These are phyloP conservation scores for Mactromeris polynyma DNA, from an alignment of 2,888 invertebrate genomes.

Conservation along the genomic window DNA sequence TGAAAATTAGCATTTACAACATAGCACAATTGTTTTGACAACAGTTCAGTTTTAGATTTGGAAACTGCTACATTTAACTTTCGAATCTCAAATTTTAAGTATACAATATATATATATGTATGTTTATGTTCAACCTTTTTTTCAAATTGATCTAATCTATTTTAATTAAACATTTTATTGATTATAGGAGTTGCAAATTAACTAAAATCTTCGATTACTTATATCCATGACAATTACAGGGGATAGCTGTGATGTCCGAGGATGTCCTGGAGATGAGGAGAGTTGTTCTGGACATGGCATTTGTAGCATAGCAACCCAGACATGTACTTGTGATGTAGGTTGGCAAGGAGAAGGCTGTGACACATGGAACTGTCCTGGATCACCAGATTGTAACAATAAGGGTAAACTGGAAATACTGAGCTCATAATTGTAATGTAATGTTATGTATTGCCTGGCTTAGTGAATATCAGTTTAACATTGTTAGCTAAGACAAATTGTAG, in stretches of 20 bases:
- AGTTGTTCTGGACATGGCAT: conserved; percentile 76
- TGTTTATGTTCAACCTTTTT: background rate
- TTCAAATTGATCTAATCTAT: background rate
- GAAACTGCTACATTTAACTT: background rate
- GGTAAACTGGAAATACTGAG: conserved; percentile 57
- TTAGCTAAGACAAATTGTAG: background rate
- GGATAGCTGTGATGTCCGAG: conserved; percentile 67
- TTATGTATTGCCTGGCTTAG: background rate
- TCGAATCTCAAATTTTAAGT: background rate
- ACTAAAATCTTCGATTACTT: no score
- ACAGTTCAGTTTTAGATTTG: no score
- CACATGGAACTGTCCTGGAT: conserved; percentile 75
- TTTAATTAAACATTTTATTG: background rate
- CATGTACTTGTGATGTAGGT: conserved; percentile 74
- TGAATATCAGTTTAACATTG: background rate
- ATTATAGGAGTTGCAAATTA: background rate
- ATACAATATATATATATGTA: background rate
- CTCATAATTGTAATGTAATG: no score
- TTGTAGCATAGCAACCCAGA: conserved; percentile 74
- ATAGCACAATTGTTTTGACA: background rate
- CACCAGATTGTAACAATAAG: conserved; percentile 73
- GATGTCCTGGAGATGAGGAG: conserved; percentile 76
- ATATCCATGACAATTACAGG: conserved; percentile 61
- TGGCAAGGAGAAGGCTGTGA: conserved; percentile 78
- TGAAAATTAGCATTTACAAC: background rate